phyloP scores from a whole-genome alignment of 2,797 vertebrate genomes.

The Crocidura indochinensis region DNA sequence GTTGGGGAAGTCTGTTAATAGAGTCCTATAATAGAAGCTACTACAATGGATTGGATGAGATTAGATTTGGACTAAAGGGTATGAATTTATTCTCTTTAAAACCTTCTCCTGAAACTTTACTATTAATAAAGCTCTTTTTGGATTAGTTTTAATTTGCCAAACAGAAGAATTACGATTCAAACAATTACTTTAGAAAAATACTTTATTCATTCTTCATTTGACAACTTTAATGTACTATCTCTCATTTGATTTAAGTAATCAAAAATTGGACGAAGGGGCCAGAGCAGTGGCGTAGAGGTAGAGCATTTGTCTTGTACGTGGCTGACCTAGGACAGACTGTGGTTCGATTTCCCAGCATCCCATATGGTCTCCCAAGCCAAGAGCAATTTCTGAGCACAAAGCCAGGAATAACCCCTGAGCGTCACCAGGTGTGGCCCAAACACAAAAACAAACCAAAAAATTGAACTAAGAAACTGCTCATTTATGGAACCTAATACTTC shows the following conservation, averaged over 20 bases:
- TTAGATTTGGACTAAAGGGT: not conserved
- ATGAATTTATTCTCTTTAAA: not conserved
- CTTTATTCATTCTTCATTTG: slow-evolving; percentile 57
- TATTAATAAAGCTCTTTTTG: slow-evolving; percentile 15
- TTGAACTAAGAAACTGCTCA: not conserved
- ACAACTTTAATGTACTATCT: slow-evolving; percentile 27
- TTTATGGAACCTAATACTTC: not conserved
- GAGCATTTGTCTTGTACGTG: too few species aligned
- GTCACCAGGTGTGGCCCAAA: too few species aligned
- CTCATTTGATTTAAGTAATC: slow-evolving; percentile 37
- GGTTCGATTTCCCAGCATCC: too few species aligned
- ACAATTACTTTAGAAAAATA: not conserved
- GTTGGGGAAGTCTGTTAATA: not conserved
- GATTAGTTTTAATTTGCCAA: not conserved
- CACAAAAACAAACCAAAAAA: too few species aligned
- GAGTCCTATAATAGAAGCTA: not conserved
- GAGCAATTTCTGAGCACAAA: too few species aligned
- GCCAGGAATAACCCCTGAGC: too few species aligned
- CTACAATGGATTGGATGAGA: not conserved
- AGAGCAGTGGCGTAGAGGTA: too few species aligned
- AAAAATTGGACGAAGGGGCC: not conserved
- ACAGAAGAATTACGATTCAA: not conserved
- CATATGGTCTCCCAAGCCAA: too few species aligned
- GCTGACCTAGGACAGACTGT: too few species aligned
- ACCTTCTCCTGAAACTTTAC: not conserved